Conservation (phyloP, 2,888 invertebrate species). For the Mamestra brassicae region DNA sequence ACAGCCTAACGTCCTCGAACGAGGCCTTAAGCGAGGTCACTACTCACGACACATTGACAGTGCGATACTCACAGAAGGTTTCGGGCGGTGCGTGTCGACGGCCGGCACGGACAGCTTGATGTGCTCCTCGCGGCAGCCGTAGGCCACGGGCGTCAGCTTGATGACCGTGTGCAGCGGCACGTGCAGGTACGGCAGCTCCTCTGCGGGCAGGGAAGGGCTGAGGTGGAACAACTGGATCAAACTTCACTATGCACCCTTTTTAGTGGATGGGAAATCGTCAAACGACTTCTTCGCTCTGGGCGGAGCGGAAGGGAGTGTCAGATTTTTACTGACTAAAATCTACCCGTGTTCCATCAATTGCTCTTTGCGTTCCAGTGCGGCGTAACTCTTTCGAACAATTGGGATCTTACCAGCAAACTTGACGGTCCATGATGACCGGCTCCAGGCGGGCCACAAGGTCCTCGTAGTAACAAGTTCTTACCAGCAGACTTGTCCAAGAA, state of each 20-base stretch:
- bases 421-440: too few relatives aligned
- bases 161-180: conserved; percentile 98
- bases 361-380: too few relatives aligned
- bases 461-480: conserved; percentile 75
- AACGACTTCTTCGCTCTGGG: too few relatives aligned
- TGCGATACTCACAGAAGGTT: conserved; percentile 93
- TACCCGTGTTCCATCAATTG: too few relatives aligned
- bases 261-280: too few relatives aligned
- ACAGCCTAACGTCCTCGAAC: neutral
- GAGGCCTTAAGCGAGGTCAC: neutral
- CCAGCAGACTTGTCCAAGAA: conserved; percentile 98
- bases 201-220: conserved; percentile 82
- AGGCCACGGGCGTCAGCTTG: conserved; percentile 99
- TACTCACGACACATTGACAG: conserved; percentile 7
- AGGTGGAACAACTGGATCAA: too few relatives aligned
- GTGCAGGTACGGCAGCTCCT: conserved; percentile 97
- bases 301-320: too few relatives aligned
- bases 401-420: too few relatives aligned
- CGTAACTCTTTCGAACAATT: too few relatives aligned
- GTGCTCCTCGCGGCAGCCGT: conserved; percentile 99
- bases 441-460: neutral
- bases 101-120: conserved; percentile 97
- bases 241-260: too few relatives aligned
- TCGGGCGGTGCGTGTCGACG: conserved; percentile 98
- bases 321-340: too few relatives aligned